These are phyloP conservation scores for Leptoteleia sp. DNA, from an alignment of 1,140 invertebrate genomes.

Conservation along the genomic window DNA sequence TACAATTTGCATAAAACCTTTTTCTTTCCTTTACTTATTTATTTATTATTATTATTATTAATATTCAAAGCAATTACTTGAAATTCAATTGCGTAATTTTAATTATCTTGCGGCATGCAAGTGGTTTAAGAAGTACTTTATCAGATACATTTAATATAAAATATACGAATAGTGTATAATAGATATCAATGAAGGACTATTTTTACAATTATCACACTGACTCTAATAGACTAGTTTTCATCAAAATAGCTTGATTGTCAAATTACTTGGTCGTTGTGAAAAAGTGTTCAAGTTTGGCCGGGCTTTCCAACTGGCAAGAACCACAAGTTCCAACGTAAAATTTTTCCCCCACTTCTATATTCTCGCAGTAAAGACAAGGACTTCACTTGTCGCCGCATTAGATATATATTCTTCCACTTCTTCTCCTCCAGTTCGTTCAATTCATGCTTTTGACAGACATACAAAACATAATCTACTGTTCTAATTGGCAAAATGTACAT, in stretches of 20 bases:
- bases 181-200: constrained; percentile 10
- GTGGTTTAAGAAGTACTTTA: background rate
- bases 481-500: constrained; percentile 12
- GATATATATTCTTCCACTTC: background rate
- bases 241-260: constrained; percentile 27
- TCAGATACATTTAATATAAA: constrained; percentile 9
- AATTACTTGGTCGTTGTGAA: constrained; percentile 26
- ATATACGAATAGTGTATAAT: constrained; percentile 5
- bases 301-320: background rate
- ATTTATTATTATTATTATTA: too few relatives aligned
- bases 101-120: background rate
- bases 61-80: constrained; percentile 1
- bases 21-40: too few relatives aligned
- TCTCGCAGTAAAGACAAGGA: too few relatives aligned
- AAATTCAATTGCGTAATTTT: background rate
- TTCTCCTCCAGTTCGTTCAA: constrained; percentile 21
- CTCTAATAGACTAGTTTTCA: constrained; percentile 1
- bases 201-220: constrained; percentile 21
- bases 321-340: constrained; percentile 3
- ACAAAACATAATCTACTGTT: constrained; percentile 21
- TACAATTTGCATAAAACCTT: background rate
- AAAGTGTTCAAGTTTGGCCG: constrained; percentile 17
- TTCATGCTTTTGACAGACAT: constrained; percentile 34
- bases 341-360: background rate
- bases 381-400: background rate